Percentiles rank a stretch among this genome's conserved stretches.
Conservation (phyloP, 2,113 vertebrate species). For the Anguilla rostrata region DNA sequence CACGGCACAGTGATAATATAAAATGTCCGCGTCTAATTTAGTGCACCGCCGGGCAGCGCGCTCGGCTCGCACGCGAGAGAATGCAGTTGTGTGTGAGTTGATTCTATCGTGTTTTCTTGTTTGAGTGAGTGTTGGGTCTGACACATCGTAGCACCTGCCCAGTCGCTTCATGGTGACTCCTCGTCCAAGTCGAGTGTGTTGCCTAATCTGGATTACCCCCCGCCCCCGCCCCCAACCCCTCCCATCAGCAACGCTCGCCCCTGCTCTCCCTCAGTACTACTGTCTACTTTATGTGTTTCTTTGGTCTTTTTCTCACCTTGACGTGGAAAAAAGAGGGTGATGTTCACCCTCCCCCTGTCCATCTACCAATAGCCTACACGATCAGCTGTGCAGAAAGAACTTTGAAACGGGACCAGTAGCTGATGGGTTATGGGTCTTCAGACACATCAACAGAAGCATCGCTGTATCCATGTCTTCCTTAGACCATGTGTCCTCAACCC, state of each 20-base stretch:
- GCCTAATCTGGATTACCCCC: background rate
- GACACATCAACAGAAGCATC: constrained; percentile 48
- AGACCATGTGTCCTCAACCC: background rate
- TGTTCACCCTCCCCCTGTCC: constrained; percentile 40
- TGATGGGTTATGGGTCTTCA: constrained; percentile 46
- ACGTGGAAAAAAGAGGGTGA: constrained; percentile 52
- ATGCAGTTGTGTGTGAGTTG: background rate
- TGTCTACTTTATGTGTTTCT: constrained; percentile 68
- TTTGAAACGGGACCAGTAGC: constrained; percentile 53
- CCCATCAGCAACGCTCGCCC: too few relatives aligned
- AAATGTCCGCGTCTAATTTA: background rate
- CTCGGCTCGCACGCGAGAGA: background rate
- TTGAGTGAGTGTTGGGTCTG: constrained; percentile 61
- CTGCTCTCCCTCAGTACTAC: too few relatives aligned
- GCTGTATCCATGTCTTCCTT: background rate
- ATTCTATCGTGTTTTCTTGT: constrained; percentile 62
- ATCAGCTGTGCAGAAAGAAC: constrained; percentile 59
- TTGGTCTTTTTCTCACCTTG: constrained; percentile 74
- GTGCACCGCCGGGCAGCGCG: constrained; percentile 12
- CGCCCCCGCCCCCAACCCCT: too few relatives aligned
- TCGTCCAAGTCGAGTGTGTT: background rate
- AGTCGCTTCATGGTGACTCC: background rate
- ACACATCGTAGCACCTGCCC: constrained; percentile 60
- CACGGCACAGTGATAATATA: background rate
- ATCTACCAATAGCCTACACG: constrained; percentile 53